Conservation (phyloP, 2,113 vertebrate genomes). For the Sinocyclocheilus rhinocerous region DNA sequence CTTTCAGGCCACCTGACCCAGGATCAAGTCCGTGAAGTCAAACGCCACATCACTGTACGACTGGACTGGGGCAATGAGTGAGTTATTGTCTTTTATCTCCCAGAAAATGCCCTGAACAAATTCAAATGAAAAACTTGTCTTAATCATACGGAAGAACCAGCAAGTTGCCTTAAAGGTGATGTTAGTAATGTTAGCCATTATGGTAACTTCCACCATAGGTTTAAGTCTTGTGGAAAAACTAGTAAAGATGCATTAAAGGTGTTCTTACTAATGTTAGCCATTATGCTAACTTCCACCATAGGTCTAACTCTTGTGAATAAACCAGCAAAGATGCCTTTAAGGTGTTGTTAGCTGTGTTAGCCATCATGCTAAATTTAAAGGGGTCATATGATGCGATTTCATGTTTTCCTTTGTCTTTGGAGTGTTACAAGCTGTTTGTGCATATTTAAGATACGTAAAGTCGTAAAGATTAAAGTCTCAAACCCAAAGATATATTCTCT, state of each 20-base stretch:
- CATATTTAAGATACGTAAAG: too few species aligned
- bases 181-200: background rate
- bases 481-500: too few species aligned
- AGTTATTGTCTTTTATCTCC: conserved; percentile 64
- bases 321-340: background rate
- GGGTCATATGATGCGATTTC: too few species aligned
- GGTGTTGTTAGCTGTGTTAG: background rate
- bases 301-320: background rate
- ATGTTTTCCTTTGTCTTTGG: too few species aligned
- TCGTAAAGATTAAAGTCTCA: too few species aligned
- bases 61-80: conserved; percentile 99
- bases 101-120: background rate
- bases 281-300: background rate
- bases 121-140: background rate
- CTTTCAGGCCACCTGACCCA: conserved; percentile 94
- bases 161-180: background rate
- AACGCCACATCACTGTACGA: conserved; percentile 92
- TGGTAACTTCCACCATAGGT: background rate
- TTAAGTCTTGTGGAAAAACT: background rate
- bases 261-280: background rate
- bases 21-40: conserved; percentile 94
- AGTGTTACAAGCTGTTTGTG: too few species aligned
- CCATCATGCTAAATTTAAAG: background rate
- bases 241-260: background rate
- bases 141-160: background rate